These are phyloP conservation scores for Pollenia labialis DNA, from an alignment of 2,888 invertebrate species.

Conservation along the genomic window DNA sequence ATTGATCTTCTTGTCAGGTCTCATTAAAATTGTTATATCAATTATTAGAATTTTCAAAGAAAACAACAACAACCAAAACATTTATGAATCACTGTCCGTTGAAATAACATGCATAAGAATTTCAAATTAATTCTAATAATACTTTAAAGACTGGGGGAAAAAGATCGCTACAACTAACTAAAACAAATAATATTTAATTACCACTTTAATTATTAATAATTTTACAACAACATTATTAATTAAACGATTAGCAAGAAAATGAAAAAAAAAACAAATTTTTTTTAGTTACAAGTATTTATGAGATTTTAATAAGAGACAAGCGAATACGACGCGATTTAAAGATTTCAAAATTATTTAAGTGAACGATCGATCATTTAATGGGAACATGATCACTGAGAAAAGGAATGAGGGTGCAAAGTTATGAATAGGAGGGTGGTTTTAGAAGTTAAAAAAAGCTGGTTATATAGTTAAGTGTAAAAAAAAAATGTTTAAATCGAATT, in stretches of 20 bases:
- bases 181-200: slow-evolving; percentile 28
- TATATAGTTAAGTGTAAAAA: too few relatives aligned
- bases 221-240: slow-evolving; percentile 60
- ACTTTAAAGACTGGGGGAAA: slow-evolving; percentile 8
- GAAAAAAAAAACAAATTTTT: slow-evolving; percentile 28
- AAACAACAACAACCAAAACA: slow-evolving; percentile 18
- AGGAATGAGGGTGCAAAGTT: too few relatives aligned
- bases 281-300: slow-evolving; percentile 53
- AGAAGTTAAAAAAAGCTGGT: not conserved
- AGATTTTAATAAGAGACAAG: slow-evolving; percentile 59
- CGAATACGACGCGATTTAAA: slow-evolving; percentile 47
- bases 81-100: slow-evolving; percentile 53
- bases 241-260: slow-evolving; percentile 55
- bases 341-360: slow-evolving; percentile 62
- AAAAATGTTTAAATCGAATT: too few relatives aligned
- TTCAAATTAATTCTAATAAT: slow-evolving; percentile 29
- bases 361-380: slow-evolving; percentile 63
- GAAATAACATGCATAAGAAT: slow-evolving; percentile 3
- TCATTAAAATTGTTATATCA: slow-evolving; percentile 37
- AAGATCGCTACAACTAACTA: not conserved
- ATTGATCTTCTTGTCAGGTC: slow-evolving; percentile 50
- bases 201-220: slow-evolving; percentile 46
- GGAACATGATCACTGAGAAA: slow-evolving; percentile 61
- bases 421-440: not conserved
- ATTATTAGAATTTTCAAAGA: slow-evolving; percentile 33